Evolutionary conservation across 2,888 invertebrate genomes (phyloP), one percentile per base, ranked within the genome.

Genomic region (Cheilosia soror): DNA sequence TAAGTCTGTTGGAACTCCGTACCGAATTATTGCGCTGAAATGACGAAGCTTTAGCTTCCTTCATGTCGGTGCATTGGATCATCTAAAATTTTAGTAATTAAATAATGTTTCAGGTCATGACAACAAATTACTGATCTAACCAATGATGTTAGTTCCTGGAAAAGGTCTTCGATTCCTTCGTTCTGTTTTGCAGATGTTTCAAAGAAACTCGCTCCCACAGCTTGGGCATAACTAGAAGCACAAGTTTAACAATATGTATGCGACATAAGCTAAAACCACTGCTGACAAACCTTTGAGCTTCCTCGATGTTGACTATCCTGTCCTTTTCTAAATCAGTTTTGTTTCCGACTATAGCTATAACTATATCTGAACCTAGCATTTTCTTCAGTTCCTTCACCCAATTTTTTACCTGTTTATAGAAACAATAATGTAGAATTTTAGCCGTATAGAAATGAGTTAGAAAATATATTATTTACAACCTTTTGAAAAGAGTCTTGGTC

Each of bases 311-410:
- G 11, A 99, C 98, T 88, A 96, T 96, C 88, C 99, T 93, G 88
- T 98, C 96, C 90, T 96, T 97, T 90, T 98, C 98, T 89, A 99
- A 93, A 93, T 99, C 99, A 90, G 96, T 95, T 94, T 99, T 99
- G 93, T 99, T 99, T 63, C 99, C 99, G 77, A 97, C 98, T 90
- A 99, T 99, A 68, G 96, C 95, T 77, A 99, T 93, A 88, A 97
- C 96, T 88, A 99, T 97, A 89, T 98, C 97, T 79, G 96, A 95
- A 4, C 99, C 99, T 49, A 99, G 93, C 96, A 99, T 98, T 92
- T 98, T 98, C 88, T 97, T 96, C 75, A 99, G 93, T 92, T 99
- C 99, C 90, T 98, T 98, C 31, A 99, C 99, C 99, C 99, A 99
- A 91, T 96, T 97, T 93, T 99, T 98, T 0, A 99, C 97, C 97